Conservation (phyloP, 1,140 invertebrate genomes). For the Eufriesea mexicana region DNA sequence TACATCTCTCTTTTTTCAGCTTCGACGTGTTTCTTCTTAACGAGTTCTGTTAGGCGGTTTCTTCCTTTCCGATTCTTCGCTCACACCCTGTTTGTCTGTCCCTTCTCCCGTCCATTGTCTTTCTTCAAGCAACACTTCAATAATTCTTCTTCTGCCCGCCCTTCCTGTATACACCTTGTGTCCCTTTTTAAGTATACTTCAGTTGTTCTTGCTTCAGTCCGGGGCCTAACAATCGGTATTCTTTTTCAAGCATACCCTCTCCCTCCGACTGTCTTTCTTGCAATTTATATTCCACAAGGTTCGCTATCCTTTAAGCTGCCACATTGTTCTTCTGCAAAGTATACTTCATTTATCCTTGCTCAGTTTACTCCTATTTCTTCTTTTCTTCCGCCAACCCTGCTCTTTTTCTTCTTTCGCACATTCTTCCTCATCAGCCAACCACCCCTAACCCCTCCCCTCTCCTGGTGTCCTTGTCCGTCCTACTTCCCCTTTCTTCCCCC, state of each 20-base stretch:
- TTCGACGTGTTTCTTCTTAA: background rate
- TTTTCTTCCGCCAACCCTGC: no score
- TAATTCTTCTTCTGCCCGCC: background rate
- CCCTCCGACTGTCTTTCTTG: background rate
- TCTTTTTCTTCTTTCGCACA: background rate
- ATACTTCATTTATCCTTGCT: background rate
- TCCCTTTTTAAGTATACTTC: conserved; percentile 10
- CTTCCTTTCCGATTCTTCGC: background rate
- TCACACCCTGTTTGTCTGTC: background rate
- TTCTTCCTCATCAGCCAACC: conserved; percentile 1
- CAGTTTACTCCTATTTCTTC: background rate
- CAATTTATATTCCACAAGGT: background rate
- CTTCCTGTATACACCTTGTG: background rate
- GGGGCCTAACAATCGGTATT: conserved; percentile 17
- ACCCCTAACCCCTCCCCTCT: background rate
- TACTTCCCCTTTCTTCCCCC: background rate
- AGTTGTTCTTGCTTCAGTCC: conserved; percentile 16
- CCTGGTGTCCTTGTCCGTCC: conserved; percentile 9
- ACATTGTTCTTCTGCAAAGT: background rate
- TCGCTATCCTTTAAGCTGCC: background rate
- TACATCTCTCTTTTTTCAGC: background rate
- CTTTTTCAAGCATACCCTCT: conserved; percentile 4
- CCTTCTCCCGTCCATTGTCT: background rate
- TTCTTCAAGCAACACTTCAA: background rate
- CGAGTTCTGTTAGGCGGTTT: background rate